Evolutionary conservation across 2,888 invertebrate species (phyloP).

Genomic region (Lasius platythorax): DNA sequence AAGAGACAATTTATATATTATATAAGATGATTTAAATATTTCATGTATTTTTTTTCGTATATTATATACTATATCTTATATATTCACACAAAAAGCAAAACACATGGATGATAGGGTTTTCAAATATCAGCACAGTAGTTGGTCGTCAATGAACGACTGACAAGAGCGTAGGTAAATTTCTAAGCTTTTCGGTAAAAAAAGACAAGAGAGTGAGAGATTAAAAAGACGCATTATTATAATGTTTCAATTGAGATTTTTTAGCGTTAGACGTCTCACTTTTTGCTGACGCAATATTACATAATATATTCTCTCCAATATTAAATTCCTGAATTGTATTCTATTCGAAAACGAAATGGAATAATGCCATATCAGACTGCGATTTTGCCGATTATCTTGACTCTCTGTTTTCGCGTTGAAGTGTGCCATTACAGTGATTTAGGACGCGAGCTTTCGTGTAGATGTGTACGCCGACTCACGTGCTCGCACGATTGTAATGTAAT

Average conservation of each 20-base stretch:
- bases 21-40: not conserved
- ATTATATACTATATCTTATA: too few species aligned
- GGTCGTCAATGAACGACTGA: too few species aligned
- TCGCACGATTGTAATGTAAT: constrained; percentile 22
- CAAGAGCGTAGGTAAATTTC: too few species aligned
- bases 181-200: too few species aligned
- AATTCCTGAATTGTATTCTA: not conserved
- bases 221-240: not conserved
- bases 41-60: not conserved
- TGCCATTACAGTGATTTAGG: constrained; percentile 32
- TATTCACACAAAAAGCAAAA: not conserved
- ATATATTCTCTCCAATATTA: not conserved
- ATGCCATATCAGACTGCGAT: constrained; percentile 1
- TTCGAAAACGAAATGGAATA: constrained; percentile 1
- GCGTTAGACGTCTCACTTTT: not conserved
- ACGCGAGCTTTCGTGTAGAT: constrained; percentile 35
- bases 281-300: not conserved
- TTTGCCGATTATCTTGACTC: constrained; percentile 27
- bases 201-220: not conserved
- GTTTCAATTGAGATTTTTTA: not conserved
- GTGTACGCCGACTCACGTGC: not conserved
- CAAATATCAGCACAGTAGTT: too few species aligned
- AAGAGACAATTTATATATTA: not conserved
- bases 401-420: constrained; percentile 26
- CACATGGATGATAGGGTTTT: not conserved